phyloP scores from a whole-genome alignment of 2,888 invertebrate species.

The Cyclophora albipunctata region DNA sequence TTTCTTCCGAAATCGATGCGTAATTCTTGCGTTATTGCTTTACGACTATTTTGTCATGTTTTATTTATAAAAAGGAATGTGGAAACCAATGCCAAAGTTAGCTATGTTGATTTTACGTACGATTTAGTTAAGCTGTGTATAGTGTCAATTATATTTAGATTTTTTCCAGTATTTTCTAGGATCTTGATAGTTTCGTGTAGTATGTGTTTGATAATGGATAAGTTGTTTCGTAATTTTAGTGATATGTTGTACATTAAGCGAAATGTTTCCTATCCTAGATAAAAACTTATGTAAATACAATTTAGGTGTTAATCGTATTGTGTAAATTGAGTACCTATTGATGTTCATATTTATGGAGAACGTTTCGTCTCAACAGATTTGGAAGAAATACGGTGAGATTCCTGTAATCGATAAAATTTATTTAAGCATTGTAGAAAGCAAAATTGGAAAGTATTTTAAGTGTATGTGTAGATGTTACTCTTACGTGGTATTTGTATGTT shows the following conservation, averaged over 20 bases:
- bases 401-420: slow-evolving; percentile 64
- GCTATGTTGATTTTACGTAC: slow-evolving; percentile 69
- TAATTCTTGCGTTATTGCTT: slow-evolving; percentile 50
- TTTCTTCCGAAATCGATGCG: slow-evolving; percentile 40
- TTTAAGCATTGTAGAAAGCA: slow-evolving; percentile 63
- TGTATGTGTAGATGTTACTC: slow-evolving; percentile 53
- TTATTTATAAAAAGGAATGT: slow-evolving; percentile 57
- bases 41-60: slow-evolving; percentile 68
- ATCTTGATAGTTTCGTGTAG: slow-evolving; percentile 65
- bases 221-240: slow-evolving; percentile 67
- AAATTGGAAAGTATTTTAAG: slow-evolving; percentile 60
- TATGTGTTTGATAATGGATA: slow-evolving; percentile 48
- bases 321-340: slow-evolving; percentile 70
- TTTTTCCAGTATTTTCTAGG: slow-evolving; percentile 69
- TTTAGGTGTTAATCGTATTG: slow-evolving; percentile 46
- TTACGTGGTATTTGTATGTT: slow-evolving; percentile 56
- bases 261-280: slow-evolving; percentile 74
- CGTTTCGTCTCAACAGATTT: slow-evolving; percentile 40
- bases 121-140: slow-evolving; percentile 72
- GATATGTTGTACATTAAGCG: slow-evolving; percentile 59
- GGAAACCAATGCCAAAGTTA: slow-evolving; percentile 76
- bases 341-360: slow-evolving; percentile 66
- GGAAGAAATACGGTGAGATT: slow-evolving; percentile 67
- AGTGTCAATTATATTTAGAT: slow-evolving; percentile 68
- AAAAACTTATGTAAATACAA: slow-evolving; percentile 62